Evolutionary conservation across 2,888 invertebrate species (phyloP).

Genomic region (Leptodirus hochenwartii): DNA sequence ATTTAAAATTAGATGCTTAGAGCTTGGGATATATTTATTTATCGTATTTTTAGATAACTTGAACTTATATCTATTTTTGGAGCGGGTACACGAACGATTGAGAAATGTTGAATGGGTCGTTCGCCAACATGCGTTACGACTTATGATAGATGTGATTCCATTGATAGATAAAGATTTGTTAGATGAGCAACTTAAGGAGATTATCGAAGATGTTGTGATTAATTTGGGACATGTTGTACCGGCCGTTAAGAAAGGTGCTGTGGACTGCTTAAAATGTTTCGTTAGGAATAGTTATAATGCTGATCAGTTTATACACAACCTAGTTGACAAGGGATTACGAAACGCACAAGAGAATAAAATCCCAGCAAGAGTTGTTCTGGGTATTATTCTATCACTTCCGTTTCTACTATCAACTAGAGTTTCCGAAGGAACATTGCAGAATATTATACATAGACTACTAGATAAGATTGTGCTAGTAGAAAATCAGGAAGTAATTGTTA

Average conservation of each 20-base stretch:
- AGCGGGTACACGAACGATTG: slow-evolving; percentile 52
- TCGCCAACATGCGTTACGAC: slow-evolving; percentile 61
- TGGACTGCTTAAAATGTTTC: slow-evolving; percentile 58
- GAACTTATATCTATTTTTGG: slow-evolving; percentile 36
- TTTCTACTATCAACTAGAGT: slow-evolving; percentile 34
- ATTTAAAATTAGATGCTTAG: too few relatives aligned
- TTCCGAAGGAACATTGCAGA: slow-evolving; percentile 27
- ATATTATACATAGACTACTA: slow-evolving; percentile 24
- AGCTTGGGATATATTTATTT: too few relatives aligned
- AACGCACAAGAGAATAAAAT: slow-evolving; percentile 34
- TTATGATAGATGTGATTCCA: slow-evolving; percentile 61
- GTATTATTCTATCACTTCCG: slow-evolving; percentile 44
- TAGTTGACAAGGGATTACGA: slow-evolving; percentile 47
- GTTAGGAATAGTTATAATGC: slow-evolving; percentile 47
- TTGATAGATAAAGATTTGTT: slow-evolving; percentile 44
- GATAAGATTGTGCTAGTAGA: slow-evolving; percentile 29
- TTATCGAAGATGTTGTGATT: slow-evolving; percentile 50
- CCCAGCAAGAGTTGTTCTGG: slow-evolving; percentile 40
- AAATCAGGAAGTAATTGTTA: slow-evolving; percentile 43
- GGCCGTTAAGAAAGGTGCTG: slow-evolving; percentile 60
- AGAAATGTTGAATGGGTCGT: slow-evolving; percentile 72
- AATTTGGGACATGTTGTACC: slow-evolving; percentile 68
- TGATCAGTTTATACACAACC: slow-evolving; percentile 44
- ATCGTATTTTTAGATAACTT: slow-evolving; percentile 9
- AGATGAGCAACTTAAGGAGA: slow-evolving; percentile 43